Percentiles rank a stretch among this genome's conserved stretches.
These are phyloP conservation scores for Phengaris alcon DNA, from an alignment of 2,888 invertebrate genomes.

Conservation along the genomic window DNA sequence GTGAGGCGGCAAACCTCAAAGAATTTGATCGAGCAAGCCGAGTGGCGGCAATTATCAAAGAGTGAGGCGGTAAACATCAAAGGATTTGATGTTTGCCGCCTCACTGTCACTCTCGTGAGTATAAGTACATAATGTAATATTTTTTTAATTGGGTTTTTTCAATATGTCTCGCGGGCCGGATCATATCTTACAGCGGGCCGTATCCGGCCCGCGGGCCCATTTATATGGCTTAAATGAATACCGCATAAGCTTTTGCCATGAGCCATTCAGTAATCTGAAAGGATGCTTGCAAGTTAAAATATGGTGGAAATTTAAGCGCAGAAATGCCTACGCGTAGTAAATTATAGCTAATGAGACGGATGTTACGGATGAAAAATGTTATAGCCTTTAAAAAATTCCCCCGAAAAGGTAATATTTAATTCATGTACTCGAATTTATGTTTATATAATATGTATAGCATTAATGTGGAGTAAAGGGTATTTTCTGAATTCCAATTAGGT, in stretches of 20 bases:
- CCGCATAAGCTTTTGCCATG: slow-evolving; percentile 42
- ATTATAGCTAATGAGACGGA: slow-evolving; percentile 68
- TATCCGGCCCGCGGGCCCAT: too few relatives aligned
- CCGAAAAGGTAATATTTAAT: slow-evolving; percentile 31
- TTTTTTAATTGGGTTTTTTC: too few relatives aligned
- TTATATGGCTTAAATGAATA: not conserved
- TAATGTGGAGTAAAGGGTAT: slow-evolving; percentile 1
- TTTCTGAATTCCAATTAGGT: slow-evolving; percentile 1
- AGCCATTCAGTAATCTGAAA: slow-evolving; percentile 52
- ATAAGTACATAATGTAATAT: too few relatives aligned
- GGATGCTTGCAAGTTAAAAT: slow-evolving; percentile 63
- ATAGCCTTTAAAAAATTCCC: slow-evolving; percentile 36
- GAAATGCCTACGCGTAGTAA: slow-evolving; percentile 62
- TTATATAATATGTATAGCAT: slow-evolving; percentile 3
- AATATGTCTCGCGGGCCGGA: too few relatives aligned
- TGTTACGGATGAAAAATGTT: slow-evolving; percentile 56
- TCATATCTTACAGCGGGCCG: too few relatives aligned
- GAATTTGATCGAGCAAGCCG: too few relatives aligned
- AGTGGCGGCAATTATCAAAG: too few relatives aligned
- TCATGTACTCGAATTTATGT: slow-evolving; percentile 28
- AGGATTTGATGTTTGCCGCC: too few relatives aligned
- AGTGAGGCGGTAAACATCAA: too few relatives aligned
- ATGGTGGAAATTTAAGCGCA: slow-evolving; percentile 62
- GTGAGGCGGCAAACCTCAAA: too few relatives aligned
- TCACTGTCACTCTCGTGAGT: too few relatives aligned